Base-by-base conservation (phyloP, 2,113 vertebrate genomes). In the Chamaea fasciata region DNA sequence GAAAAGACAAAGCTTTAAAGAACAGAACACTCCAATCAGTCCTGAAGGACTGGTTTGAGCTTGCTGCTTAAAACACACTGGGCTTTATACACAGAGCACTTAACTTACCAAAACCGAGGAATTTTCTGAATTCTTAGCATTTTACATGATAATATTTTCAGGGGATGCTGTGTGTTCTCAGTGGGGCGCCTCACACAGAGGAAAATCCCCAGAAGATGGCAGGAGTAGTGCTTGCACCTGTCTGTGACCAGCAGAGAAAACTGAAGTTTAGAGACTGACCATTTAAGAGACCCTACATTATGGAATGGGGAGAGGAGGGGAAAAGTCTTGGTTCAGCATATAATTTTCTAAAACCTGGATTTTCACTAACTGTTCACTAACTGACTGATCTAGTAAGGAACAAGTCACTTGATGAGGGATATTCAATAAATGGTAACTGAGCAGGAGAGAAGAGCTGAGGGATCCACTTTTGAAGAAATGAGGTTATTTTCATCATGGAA, bases 221-320 rank as follows among this genome's bases (percentile, higher is more conserved):
- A 53, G 20, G 10, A 85, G 20, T 53, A 46, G 3, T 20, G 47
- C 11, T 78, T 67, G 39, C 22, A 62, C 9, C 7, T 41, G 20
- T 11, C 31, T 59, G 55, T 24, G 52, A 60, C 30, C 21, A 84
- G 31, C 26, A 89, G 35, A 82, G 35, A 69, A 70, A 23, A 37
- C 13, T 7, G 6, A 65, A 41, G 8, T 75, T 56, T 33, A 35
- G 24, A 56, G 44, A 26, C 18, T 55, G 13, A 3, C 26, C 13
- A 37, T 65, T 57, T 65, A 57, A 65, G 42, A 89, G 9, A 47
- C 0, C 1, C 31, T 83, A 30, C 23, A 35, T 62, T 26, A 41
- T 11, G 10, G 46, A 47, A 3, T 4, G 15, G 2, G 1, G 10
- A 28, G 42, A 42, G 5, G 11, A 18, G 11, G 52, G 30, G 30